Evolutionary conservation across 2,888 invertebrate genomes (phyloP).

Genomic region (Orthonychiurus folsomi): DNA sequence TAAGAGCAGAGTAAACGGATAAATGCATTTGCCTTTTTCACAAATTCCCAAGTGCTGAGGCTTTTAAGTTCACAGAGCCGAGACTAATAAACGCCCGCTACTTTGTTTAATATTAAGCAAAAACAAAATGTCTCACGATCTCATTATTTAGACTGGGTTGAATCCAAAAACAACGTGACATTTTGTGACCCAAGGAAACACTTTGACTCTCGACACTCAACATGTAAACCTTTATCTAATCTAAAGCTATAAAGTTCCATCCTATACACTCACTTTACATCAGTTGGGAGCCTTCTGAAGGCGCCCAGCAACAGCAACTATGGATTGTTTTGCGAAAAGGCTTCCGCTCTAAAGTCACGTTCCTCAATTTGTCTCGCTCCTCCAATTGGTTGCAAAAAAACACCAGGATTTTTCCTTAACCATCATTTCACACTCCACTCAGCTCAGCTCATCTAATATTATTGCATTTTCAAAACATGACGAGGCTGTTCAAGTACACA

Average conservation of each 20-base stretch:
- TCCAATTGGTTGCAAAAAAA: background rate
- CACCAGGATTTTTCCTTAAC: no score
- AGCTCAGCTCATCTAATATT: no score
- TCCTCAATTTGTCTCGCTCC: background rate
- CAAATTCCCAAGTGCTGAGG: no score
- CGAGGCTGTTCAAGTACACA: no score
- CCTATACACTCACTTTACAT: background rate
- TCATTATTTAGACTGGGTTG: background rate
- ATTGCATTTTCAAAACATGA: no score
- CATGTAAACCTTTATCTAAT: background rate
- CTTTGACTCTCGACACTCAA: background rate
- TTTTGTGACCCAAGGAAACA: background rate
- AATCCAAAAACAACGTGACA: background rate
- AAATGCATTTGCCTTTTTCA: no score
- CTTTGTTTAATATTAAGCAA: background rate
- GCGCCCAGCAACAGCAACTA: no score
- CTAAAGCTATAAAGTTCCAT: background rate
- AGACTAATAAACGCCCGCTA: background rate
- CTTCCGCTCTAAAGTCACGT: background rate
- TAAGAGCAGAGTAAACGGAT: no score
- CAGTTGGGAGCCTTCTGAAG: no score
- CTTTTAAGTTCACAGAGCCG: no score
- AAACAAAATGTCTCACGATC: background rate
- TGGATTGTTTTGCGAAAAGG: background rate
- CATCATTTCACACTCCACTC: no score